Conservation (phyloP, 1,140 invertebrate species). For the Drosophila bocqueti region DNA sequence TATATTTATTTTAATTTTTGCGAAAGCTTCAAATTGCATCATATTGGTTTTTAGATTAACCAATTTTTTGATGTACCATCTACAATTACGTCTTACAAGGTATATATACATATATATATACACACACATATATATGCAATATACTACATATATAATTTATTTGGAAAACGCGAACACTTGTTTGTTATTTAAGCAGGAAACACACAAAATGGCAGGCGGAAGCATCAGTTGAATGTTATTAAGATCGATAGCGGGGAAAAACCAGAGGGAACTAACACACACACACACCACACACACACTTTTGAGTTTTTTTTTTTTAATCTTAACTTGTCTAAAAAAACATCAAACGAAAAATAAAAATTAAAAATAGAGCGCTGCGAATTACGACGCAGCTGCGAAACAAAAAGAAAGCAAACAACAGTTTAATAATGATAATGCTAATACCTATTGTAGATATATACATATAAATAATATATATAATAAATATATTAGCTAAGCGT, state of each 20-base stretch:
- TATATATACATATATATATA: constrained; percentile 39
- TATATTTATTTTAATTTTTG: constrained; percentile 28
- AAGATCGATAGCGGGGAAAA: not conserved
- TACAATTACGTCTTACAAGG: constrained; percentile 38
- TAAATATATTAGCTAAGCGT: constrained; percentile 81
- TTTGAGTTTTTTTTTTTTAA: constrained; percentile 58
- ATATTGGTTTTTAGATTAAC: constrained; percentile 46
- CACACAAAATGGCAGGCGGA: constrained; percentile 1
- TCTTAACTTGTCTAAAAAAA: constrained; percentile 57
- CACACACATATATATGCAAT: constrained; percentile 40
- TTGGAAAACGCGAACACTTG: constrained; percentile 50
- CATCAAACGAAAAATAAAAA: constrained; percentile 32
- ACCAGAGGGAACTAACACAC: constrained; percentile 39
- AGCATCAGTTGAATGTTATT: constrained; percentile 7
- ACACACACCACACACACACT: constrained; percentile 12
- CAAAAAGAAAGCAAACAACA: constrained; percentile 68
- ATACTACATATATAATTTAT: constrained; percentile 42
- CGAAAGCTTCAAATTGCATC: constrained; percentile 50
- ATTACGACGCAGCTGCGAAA: constrained; percentile 35
- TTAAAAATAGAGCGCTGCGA: constrained; percentile 16
- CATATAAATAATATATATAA: constrained; percentile 72
- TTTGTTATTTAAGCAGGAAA: constrained; percentile 60
- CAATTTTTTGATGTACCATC: constrained; percentile 60
- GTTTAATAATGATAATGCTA: constrained; percentile 78
- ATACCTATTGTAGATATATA: constrained; percentile 82